phyloP scores from a whole-genome alignment of 2,113 vertebrate genomes.

The Columba livia region DNA sequence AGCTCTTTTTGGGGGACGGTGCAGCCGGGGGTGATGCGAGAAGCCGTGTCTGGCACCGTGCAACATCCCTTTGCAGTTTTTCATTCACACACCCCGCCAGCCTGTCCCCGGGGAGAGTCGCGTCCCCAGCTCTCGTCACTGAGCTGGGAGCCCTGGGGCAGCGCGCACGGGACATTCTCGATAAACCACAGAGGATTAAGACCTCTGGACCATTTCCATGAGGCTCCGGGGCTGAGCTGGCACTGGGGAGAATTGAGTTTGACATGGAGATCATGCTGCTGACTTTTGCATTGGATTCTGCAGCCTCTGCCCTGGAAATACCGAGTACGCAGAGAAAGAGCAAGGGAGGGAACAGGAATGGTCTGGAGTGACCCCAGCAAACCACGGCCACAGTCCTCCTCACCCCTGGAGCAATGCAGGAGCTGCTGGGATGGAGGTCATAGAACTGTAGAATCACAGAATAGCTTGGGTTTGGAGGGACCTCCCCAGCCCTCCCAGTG shows the following conservation, averaged over 20 bases:
- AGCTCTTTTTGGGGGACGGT: rapidly evolving
- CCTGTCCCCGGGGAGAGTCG: rapidly evolving
- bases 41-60: rapidly evolving
- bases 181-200: constrained; percentile 3
- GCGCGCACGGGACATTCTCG: neutral
- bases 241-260: constrained; percentile 27
- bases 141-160: neutral
- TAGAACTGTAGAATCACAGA: no score
- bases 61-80: neutral
- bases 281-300: constrained; percentile 10
- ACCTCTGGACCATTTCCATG: constrained; percentile 24
- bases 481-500: no score
- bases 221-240: constrained; percentile 38
- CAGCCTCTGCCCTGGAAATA: neutral
- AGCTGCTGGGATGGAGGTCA: neutral
- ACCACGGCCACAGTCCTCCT: neutral
- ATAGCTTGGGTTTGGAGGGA: no score
- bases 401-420: rapidly evolving
- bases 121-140: rapidly evolving
- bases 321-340: rapidly evolving
- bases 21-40: neutral
- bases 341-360: neutral
- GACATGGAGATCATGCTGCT: constrained; percentile 5
- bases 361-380: neutral
- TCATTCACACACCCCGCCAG: rapidly evolving